A percentile compares a stretch with the other conserved stretches of the same genome.
Evolutionary conservation across 92 coral and sea anemone genomes (phyloP).

Genomic region (Palythoa grandis): DNA sequence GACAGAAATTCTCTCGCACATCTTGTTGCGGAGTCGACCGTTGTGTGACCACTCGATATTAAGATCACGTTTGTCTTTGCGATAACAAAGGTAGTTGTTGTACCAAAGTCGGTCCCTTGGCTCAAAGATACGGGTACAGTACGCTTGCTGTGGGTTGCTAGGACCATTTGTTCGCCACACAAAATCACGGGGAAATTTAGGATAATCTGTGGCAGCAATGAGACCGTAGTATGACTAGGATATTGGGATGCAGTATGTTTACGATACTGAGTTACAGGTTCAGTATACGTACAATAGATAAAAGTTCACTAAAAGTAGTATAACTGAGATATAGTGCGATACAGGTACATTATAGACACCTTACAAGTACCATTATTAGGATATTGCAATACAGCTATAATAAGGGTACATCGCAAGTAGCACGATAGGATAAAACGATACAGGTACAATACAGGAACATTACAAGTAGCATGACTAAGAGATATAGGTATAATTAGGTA

Average conservation of each 20-base stretch:
- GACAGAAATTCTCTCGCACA: conserved; percentile 61
- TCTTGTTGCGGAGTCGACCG: conserved; percentile 59
- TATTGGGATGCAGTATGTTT: neutral
- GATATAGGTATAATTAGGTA: neutral
- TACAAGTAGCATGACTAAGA: neutral
- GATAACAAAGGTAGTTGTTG: conserved; percentile 74
- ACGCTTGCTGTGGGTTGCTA: conserved; percentile 28
- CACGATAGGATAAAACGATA: too few relatives aligned
- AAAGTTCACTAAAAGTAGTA: too few relatives aligned
- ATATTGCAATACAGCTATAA: too few relatives aligned
- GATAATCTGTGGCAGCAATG: conserved; percentile 59
- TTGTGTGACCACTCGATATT: conserved; percentile 68
- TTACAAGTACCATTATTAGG: too few relatives aligned
- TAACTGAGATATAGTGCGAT: too few relatives aligned
- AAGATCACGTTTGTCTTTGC: conserved; percentile 67
- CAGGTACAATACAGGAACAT: neutral
- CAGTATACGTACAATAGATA: too few relatives aligned
- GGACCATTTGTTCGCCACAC: conserved; percentile 63
- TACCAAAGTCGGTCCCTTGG: conserved; percentile 66
- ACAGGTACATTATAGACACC: too few relatives aligned
- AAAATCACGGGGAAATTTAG: conserved; percentile 89
- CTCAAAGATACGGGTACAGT: conserved; percentile 71
- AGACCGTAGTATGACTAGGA: neutral
- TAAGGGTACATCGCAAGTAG: too few relatives aligned
- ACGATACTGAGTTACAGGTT: too few relatives aligned